A percentile compares a stretch with the other conserved stretches of the same genome.
phyloP scores from a whole-genome alignment of 2,113 vertebrate species.

The Telmatochromis sp. region DNA sequence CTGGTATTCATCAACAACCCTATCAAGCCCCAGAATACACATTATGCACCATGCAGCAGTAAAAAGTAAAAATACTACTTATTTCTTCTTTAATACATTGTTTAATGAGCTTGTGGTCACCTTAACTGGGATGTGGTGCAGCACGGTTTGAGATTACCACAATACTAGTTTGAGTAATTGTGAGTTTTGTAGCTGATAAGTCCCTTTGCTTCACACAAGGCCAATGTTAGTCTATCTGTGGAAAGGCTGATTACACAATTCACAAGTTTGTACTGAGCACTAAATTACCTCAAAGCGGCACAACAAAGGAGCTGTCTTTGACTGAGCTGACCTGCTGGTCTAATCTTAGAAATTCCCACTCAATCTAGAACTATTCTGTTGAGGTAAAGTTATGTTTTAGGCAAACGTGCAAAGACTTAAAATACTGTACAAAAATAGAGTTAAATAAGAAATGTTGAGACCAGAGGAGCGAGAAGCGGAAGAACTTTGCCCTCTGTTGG shows the following conservation, averaged over 20 bases:
- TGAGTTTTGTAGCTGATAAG: constrained; percentile 21
- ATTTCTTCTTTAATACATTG: background rate
- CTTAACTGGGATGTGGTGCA: constrained; percentile 3
- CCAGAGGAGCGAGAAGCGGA: background rate
- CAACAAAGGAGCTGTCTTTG: background rate
- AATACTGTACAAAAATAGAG: background rate
- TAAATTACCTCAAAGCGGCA: background rate
- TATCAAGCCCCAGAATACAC: background rate
- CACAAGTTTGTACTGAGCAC: background rate
- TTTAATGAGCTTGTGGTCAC: constrained; percentile 26
- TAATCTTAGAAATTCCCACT: constrained; percentile 4
- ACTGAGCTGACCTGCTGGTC: background rate
- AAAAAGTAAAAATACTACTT: background rate
- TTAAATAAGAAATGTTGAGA: background rate
- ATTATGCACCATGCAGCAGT: background rate
- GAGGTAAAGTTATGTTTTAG: background rate
- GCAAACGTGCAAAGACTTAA: background rate
- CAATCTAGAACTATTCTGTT: background rate
- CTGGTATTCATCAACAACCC: background rate
- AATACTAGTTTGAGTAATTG: background rate
- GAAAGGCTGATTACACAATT: constrained; percentile 32
- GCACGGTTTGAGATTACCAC: constrained; percentile 5
- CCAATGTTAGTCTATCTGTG: constrained; percentile 28
- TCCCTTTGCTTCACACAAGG: constrained; percentile 4
- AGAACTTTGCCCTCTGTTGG: constrained; percentile 50